A percentile compares a stretch with the other conserved stretches of the same genome.
Evolutionary conservation across 2,888 invertebrate genomes (phyloP).

Genomic region (Mesorhabditis spiculigera): DNA sequence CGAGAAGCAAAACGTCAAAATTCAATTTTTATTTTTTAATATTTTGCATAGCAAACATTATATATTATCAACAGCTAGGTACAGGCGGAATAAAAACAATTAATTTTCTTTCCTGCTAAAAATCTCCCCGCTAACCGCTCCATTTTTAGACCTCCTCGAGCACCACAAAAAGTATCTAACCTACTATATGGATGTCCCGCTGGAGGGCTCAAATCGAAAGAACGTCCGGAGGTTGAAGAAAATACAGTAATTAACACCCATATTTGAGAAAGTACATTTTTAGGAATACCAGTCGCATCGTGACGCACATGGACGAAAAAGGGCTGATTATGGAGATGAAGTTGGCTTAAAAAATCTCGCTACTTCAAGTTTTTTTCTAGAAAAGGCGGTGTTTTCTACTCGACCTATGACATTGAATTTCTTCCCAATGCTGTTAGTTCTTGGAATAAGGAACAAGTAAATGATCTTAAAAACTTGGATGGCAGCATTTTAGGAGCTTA

Average conservation of each 20-base stretch:
- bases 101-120: too few relatives aligned
- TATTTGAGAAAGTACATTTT: background rate
- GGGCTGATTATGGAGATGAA: background rate
- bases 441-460: conserved; percentile 28
- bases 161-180: conserved; percentile 27
- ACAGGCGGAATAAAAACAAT: too few relatives aligned
- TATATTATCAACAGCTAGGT: too few relatives aligned
- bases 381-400: conserved; percentile 36
- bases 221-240: conserved; percentile 26
- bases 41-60: too few relatives aligned
- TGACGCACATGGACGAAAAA: background rate
- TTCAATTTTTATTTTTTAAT: too few relatives aligned
- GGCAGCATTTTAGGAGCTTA: conserved; percentile 14
- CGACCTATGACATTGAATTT: conserved; percentile 36
- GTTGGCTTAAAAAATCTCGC: background rate
- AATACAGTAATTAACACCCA: conserved; percentile 20
- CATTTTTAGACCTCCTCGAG: conserved; percentile 22
- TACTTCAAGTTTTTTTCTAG: conserved; percentile 11
- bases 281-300: background rate
- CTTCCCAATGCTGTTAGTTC: conserved; percentile 28
- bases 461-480: background rate
- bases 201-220: conserved; percentile 30
- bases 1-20: too few relatives aligned
- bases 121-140: too few relatives aligned
- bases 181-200: conserved; percentile 27